Evolutionary conservation across 2,797 vertebrate genomes (phyloP), one percentile per base, ranked within the genome.

Genomic region (Potorous gilbertii): DNA sequence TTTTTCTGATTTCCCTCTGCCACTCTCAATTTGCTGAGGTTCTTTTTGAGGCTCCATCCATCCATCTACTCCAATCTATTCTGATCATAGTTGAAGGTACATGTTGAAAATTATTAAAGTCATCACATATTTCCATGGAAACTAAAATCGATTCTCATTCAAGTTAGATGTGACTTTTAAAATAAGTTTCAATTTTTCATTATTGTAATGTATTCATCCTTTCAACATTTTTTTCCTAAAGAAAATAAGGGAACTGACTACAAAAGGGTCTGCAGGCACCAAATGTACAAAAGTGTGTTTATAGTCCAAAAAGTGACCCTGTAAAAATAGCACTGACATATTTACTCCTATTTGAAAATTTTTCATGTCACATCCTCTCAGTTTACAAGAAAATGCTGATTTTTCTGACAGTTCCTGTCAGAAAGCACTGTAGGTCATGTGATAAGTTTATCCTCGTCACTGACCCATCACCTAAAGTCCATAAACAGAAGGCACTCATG

Each of bases 161-260:
- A 93, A 97, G 96, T 31, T 95, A 95, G 97, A 97, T 93, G 95
- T 94, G 94, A 66, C 95, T 91, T 96, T 95, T 97, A 96, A 96
- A 93, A 97, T 96, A 94, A 92, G 90, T 93, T 97, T 96, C 96
- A 94, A 95, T 96, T 96, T 97, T 97, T 96, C 81, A 92, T 91
- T 91, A 97, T 5, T 94, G 92, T 92, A 89, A 96, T 96, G 54
- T 92, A 95, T 94, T 93, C 55, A 56, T 74, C 56, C 96, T 95
- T 94, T 92, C 90, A 91, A 54, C 66, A 54, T 24, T 97, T 97
- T 91, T 90, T 66, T 95, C 94, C 94, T 74, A 94, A 56, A 54
- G 46, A 27, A 24, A 31, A 55, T 89, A 12, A n/a, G 40, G 27
- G 52, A 90, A 81, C 10, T 28, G 50, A 27, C 46, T 93, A n/a